Percentiles rank a stretch among this genome's conserved stretches.
These are phyloP conservation scores for Galaxea fascicularis DNA, from an alignment of 92 coral and sea anemone species.

Conservation along the genomic window DNA sequence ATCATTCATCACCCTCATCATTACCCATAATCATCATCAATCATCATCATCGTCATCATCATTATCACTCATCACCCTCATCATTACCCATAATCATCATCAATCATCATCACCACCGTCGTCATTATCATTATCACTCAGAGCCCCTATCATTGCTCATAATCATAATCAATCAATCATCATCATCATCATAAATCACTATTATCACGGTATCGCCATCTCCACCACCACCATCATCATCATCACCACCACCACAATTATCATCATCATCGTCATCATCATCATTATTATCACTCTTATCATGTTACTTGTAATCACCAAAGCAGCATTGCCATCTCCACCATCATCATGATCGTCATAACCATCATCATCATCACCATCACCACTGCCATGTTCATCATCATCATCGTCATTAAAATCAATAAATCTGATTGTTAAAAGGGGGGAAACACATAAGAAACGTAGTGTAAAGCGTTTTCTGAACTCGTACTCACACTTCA, in stretches of 20 bases:
- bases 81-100: not conserved
- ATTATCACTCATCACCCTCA: not conserved
- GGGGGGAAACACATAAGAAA: not conserved
- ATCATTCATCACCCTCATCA: not conserved
- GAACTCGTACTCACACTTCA: slow-evolving; percentile 95
- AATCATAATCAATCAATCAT: too few relatives aligned
- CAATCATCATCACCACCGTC: not conserved
- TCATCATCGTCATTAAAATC: not conserved
- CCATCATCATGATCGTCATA: not conserved
- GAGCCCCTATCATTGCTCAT: too few relatives aligned
- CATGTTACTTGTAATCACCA: not conserved
- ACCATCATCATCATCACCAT: not conserved
- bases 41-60: not conserved
- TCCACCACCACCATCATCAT: too few relatives aligned
- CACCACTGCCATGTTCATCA: not conserved
- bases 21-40: not conserved
- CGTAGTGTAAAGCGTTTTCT: too few relatives aligned
- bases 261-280: not conserved
- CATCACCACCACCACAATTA: too few relatives aligned
- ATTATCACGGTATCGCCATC: too few relatives aligned
- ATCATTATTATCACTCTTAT: not conserved
- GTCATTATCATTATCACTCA: not conserved
- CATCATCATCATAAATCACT: too few relatives aligned
- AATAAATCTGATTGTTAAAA: not conserved
- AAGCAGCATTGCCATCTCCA: not conserved